Evolutionary conservation across 2,113 vertebrate genomes (phyloP).

Genomic region (Cyprinodon brontotheroides): DNA sequence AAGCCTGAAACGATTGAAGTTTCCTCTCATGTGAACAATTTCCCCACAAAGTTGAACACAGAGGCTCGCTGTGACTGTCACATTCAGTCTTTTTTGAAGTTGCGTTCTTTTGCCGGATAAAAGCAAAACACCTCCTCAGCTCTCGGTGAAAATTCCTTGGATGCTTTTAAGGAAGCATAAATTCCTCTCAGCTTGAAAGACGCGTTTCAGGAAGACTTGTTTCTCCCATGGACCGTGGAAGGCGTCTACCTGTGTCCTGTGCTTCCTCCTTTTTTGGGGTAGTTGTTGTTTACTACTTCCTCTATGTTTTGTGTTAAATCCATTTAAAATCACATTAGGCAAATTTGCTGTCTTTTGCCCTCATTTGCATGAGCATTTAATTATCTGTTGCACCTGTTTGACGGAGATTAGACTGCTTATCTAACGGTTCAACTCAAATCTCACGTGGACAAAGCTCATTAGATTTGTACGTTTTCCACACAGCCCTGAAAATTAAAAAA

Average conservation of each 20-base stretch:
- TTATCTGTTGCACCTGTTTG: slow-evolving; percentile 12
- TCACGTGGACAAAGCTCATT: slow-evolving; percentile 6
- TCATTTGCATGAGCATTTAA: slow-evolving; percentile 1
- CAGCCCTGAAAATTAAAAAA: background rate
- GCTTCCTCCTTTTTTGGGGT: background rate
- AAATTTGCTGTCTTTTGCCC: background rate
- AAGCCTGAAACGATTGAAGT: background rate
- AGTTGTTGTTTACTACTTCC: background rate
- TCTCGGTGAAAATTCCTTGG: background rate
- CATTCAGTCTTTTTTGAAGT: too few relatives aligned
- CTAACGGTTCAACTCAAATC: slow-evolving; percentile 1
- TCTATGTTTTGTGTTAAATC: background rate
- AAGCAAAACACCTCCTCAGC: background rate
- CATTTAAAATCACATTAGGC: background rate
- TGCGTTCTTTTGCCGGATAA: background rate
- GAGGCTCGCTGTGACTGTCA: too few relatives aligned
- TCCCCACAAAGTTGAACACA: background rate
- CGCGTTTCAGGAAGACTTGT: background rate
- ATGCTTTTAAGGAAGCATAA: background rate
- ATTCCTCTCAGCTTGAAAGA: background rate
- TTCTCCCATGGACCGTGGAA: background rate
- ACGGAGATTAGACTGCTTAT: slow-evolving; percentile 13
- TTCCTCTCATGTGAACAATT: background rate
- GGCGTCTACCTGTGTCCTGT: background rate
- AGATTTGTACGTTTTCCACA: slow-evolving; percentile 15